Percentiles rank a stretch among this genome's conserved stretches.
phyloP scores from a whole-genome alignment of 2,113 vertebrate genomes.

The Serilophus lunatus region DNA sequence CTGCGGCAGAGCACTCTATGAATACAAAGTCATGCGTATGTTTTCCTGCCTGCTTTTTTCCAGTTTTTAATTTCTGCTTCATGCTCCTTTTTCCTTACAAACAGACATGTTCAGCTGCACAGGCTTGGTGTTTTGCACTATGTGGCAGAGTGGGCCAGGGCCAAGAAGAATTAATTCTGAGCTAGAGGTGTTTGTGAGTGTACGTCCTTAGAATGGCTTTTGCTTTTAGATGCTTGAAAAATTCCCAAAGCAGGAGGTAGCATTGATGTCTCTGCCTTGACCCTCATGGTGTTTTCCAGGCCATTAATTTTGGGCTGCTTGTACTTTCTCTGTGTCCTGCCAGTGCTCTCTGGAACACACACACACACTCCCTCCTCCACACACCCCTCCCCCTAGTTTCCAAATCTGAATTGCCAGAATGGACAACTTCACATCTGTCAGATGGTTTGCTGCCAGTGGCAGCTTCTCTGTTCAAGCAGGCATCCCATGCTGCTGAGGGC shows the following conservation, averaged over 20 bases:
- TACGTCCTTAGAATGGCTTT: neutral
- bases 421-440: neutral
- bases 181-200: neutral
- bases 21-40: neutral
- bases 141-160: neutral
- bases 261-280: neutral
- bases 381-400: neutral
- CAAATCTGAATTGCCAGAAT: neutral
- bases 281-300: neutral
- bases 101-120: neutral
- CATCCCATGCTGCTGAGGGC: neutral
- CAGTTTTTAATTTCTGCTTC: neutral
- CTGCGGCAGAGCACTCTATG: neutral
- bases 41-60: neutral
- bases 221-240: neutral
- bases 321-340: fast-evolving
- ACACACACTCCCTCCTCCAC: neutral
- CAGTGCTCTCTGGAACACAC: neutral
- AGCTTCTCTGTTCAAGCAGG: neutral
- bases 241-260: neutral
- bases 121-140: neutral
- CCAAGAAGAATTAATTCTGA: neutral
- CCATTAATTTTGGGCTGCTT: neutral
- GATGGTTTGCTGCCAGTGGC: neutral
- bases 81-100: neutral